Base-by-base conservation (phyloP, 23 tunicate species). In the Oikopleura vanhoeffeni region DNA sequence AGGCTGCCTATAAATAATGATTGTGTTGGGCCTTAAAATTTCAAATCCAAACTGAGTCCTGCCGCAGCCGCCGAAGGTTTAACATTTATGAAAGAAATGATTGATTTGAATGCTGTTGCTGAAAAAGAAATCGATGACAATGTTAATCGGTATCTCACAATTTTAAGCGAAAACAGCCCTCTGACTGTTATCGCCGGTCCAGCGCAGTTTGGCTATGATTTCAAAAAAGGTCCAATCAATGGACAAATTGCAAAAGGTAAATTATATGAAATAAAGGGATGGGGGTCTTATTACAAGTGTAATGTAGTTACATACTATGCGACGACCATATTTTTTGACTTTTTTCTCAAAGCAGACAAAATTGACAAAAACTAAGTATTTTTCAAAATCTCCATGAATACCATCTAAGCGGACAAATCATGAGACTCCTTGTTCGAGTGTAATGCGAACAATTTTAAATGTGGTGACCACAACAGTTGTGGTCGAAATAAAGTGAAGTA, bases 21-120 rank as follows among this genome's bases (percentile, higher is more conserved):
- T 39, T 30, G 83, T 76, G 0, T 0, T 33, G 34, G 30, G 83
- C 30, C 13, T 18, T 76, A 0, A 28, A 76, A 76, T 40, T 76
- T 0, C 28, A 76, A 2, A 39, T n/a, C n/a, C n/a, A n/a, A n/a
- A n/a, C n/a, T n/a, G n/a, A 42, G 1, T 30, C 34, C 33, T 57
- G 76, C 41, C 36, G 28, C 40, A 36, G 40, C 77, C 77, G 8
- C 89, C 92, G 97, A 92, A 83, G 97, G 97, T 39, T 87, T 86
- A 4, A 32, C 89, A 0, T 92, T 92, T 75, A 87, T 92, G 87
- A 86, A 89, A 41, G 97, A 92, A 83, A 92, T 92, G 90, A 76
- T 84, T 24, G 91, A 92, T 0, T 41, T 92, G 86, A 36, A 89
- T 13, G 76, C 84, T 71, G 86, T 84, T 28, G 83, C 83, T 28